phyloP scores from a whole-genome alignment of 2,113 vertebrate species.

The Eurypyga helias region DNA sequence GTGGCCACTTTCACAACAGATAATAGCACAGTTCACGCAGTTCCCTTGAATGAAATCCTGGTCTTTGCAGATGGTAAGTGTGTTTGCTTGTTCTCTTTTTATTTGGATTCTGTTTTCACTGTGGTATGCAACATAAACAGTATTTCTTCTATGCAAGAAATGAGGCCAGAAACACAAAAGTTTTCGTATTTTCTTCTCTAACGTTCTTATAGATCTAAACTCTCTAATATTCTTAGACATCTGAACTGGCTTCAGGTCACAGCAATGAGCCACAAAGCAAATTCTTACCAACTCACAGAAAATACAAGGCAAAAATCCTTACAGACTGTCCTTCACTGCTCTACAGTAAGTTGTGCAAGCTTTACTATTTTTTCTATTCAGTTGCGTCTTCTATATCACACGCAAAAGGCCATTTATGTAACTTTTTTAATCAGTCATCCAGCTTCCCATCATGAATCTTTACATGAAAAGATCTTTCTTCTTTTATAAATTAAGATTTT shows the following conservation, averaged over 20 bases:
- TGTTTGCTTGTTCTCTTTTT: not conserved
- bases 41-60: not conserved
- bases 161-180: not conserved
- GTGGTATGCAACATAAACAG: not conserved
- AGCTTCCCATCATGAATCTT: not conserved
- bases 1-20: not conserved
- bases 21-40: not conserved
- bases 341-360: not conserved
- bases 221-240: not conserved
- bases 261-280: not conserved
- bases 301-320: not conserved
- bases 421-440: not conserved
- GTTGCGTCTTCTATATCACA: not conserved
- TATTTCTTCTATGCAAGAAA: not conserved
- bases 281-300: not conserved
- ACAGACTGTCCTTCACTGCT: not conserved
- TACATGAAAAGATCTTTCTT: rapidly evolving
- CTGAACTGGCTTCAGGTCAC: not conserved
- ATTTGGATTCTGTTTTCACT: not conserved
- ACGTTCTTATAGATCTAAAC: not conserved
- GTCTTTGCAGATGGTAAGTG: not conserved
- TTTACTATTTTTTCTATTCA: not conserved
- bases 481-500: not conserved
- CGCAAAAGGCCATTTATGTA: not conserved
- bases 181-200: not conserved